phyloP scores from a whole-genome alignment of 23 tunicate species.

The Styela clava region DNA sequence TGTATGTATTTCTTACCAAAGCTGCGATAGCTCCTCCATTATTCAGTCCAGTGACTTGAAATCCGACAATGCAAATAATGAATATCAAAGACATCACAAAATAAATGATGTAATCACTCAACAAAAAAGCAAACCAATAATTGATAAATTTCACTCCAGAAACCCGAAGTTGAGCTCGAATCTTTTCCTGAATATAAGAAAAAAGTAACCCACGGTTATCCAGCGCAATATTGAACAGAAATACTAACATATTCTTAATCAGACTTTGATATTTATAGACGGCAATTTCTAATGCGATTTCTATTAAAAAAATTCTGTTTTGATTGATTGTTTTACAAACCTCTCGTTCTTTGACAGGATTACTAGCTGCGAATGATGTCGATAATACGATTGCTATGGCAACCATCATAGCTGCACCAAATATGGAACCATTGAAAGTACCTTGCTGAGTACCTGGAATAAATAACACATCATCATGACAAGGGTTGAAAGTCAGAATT shows the following conservation, averaged over 20 bases:
- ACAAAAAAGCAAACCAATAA: constrained; percentile 64
- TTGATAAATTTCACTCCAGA: constrained; percentile 59
- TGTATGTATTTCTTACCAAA: constrained; percentile 54
- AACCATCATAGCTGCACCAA: constrained; percentile 76
- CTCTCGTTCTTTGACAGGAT: constrained; percentile 83
- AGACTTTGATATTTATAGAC: too few relatives aligned
- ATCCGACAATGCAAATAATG: constrained; percentile 58
- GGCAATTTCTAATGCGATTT: too few relatives aligned
- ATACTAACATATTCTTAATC: too few relatives aligned
- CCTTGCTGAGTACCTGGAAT: not conserved
- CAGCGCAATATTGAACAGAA: not conserved
- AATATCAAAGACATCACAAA: constrained; percentile 38
- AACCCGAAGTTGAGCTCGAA: constrained; percentile 68
- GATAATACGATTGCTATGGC: constrained; percentile 59
- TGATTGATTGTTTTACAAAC: too few relatives aligned
- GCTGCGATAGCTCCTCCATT: constrained; percentile 58
- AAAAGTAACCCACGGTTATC: too few relatives aligned
- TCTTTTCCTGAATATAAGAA: constrained; percentile 69
- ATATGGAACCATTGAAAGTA: constrained; percentile 57
- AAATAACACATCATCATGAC: too few relatives aligned
- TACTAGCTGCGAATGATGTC: constrained; percentile 29
- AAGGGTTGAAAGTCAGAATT: not conserved
- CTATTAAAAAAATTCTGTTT: too few relatives aligned
- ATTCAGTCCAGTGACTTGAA: constrained; percentile 35
- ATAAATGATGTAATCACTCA: constrained; percentile 51